Evolutionary conservation across 2,888 invertebrate species (phyloP), one percentile per base, ranked within the genome.

Genomic region (Phalangium opilio): DNA sequence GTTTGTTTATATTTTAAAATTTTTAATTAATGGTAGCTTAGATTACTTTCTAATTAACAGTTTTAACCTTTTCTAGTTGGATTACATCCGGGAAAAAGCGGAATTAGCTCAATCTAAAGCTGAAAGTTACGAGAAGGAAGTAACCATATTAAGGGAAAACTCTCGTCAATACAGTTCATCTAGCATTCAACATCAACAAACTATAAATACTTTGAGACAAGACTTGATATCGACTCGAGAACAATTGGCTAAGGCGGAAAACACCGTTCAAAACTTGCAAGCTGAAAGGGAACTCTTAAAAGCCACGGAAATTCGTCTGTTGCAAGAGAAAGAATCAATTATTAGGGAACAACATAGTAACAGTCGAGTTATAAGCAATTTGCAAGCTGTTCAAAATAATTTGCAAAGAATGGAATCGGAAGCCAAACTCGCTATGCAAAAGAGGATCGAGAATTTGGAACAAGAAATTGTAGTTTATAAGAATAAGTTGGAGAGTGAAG

Each of bases 91-190:
- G 59, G 87, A 91, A 63, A 77, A 85, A 52, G 77, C 83, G 52
- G 84, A 86, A 66, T 65, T 68, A 17, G 59, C 71, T 20, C 64
- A 68, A 46, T 60, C 63, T 3, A 73, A 72, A 59, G 58, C 65
- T 18, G 75, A 77, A 11, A 78, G 82, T 8, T 85, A 83, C 63
- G 87, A 85, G 64, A 81, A 83, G 56, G 91, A 93, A 70, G 84
- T 90, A 45, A 70, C 75, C 18, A 76, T 81, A 0, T 69, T 90
- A 39, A 86, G 89, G 67, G 85, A 90, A 59, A 83, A 86, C 58
- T 84, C 83, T 61, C 80, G 80, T 61, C 81, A 80, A 46, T 45
- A 44, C n/a, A 52, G 38, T 40, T 11, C 42, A 7, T 44, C 42
- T 40, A 50, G 50, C 20, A 41, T 45, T 14, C 48, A 50, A 39